Evolutionary conservation across 1,140 invertebrate species (phyloP).

Genomic region (Penaeus japonicus): DNA sequence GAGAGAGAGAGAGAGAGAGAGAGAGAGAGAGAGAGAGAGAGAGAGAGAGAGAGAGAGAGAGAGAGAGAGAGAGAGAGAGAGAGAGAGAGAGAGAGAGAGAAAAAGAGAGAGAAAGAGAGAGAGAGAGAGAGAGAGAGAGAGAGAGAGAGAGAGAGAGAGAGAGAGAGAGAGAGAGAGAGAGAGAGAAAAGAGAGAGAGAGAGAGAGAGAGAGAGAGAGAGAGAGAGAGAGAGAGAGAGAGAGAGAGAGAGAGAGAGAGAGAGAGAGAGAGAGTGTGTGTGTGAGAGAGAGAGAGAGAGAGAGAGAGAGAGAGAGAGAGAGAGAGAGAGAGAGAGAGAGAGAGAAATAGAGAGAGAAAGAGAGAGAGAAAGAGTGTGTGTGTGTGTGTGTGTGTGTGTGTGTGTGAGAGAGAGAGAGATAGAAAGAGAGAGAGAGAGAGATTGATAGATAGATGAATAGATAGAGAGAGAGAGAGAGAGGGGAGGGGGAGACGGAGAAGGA

Average conservation of each 20-base stretch:
- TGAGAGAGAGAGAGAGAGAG: background rate
- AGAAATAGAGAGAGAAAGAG: background rate
- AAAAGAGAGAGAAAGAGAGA: background rate
- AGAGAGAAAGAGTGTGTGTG: background rate
- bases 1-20: background rate
- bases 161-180: background rate
- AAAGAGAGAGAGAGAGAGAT: background rate
- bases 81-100: background rate
- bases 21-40: constrained; percentile 13
- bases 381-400: background rate
- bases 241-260: background rate
- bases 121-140: background rate
- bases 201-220: background rate
- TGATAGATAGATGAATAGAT: background rate
- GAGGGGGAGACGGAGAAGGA: background rate
- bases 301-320: constrained; percentile 1
- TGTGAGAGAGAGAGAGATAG: background rate
- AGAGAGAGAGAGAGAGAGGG: background rate
- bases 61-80: background rate
- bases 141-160: background rate
- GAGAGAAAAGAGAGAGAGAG: background rate
- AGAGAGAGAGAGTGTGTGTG: background rate
- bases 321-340: background rate
- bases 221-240: background rate
- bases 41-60: background rate